phyloP scores from a whole-genome alignment of 1,140 invertebrate species.

The Acyrthosiphon pisum region DNA sequence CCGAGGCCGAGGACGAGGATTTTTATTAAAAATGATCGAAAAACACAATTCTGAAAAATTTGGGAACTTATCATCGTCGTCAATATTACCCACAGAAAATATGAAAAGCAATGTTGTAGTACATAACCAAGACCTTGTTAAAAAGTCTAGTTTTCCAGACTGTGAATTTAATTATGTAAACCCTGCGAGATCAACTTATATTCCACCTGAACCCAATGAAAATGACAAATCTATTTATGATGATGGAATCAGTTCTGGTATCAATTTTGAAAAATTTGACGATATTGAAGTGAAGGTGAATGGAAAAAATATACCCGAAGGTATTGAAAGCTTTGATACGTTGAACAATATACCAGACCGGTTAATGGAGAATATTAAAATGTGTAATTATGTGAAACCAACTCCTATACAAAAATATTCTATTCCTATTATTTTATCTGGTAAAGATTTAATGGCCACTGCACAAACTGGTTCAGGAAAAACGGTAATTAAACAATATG shows the following conservation, averaged over 20 bases:
- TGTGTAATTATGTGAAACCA: conserved; percentile 82
- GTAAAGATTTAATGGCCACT: conserved; percentile 93
- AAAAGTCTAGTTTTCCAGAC: background rate
- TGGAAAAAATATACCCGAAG: conserved; percentile 71
- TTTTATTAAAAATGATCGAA: background rate
- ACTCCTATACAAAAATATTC: conserved; percentile 93
- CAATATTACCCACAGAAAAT: background rate
- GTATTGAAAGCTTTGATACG: conserved; percentile 75
- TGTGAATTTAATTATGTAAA: background rate
- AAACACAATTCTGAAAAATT: background rate
- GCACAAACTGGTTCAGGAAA: conserved; percentile 98
- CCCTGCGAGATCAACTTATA: conserved; percentile 72
- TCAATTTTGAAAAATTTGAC: conserved; percentile 76
- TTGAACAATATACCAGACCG: conserved; percentile 71
- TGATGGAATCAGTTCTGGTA: conserved; percentile 76
- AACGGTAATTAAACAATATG: conserved; percentile 67
- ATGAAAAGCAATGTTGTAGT: background rate
- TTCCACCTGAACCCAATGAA: conserved; percentile 77
- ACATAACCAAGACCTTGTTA: background rate
- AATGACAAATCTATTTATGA: conserved; percentile 78
- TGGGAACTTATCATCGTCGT: background rate
- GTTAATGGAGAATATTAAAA: conserved; percentile 79
- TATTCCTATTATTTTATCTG: conserved; percentile 80
- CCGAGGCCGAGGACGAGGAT: background rate
- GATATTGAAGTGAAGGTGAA: conserved; percentile 65